These are phyloP conservation scores for Exocentrus adspersus DNA, from an alignment of 2,888 invertebrate species.

Conservation along the genomic window DNA sequence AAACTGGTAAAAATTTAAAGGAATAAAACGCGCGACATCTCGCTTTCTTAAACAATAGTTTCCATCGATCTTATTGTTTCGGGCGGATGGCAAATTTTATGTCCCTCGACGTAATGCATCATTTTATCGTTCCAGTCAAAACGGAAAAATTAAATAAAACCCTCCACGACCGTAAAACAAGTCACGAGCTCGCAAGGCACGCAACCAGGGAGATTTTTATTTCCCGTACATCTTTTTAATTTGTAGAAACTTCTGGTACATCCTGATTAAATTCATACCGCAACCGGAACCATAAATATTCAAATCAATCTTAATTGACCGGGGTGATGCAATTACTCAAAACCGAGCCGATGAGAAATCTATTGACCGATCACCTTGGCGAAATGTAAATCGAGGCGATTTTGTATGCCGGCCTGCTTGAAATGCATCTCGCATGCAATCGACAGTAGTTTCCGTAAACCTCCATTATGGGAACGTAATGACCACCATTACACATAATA, in stretches of 20 bases:
- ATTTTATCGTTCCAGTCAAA: conserved; percentile 12
- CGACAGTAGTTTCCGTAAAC: conserved; percentile 28
- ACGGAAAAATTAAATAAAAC: not conserved
- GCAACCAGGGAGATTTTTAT: too few species aligned
- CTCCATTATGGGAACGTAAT: conserved; percentile 24
- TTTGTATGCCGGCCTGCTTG: conserved; percentile 23
- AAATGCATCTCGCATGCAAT: conserved; percentile 36
- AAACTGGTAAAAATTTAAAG: conserved; percentile 32
- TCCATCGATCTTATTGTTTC: conserved; percentile 23
- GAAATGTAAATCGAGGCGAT: conserved; percentile 19
- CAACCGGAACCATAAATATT: not conserved
- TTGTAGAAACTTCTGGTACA: not conserved
- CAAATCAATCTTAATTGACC: not conserved
- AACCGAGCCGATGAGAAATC: conserved; percentile 13
- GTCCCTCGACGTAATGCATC: conserved; percentile 11
- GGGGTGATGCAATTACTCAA: not conserved
- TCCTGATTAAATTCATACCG: not conserved
- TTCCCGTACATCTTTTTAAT: too few species aligned
- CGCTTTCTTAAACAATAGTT: conserved; percentile 23
- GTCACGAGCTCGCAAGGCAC: too few species aligned
- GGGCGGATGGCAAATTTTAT: conserved; percentile 20
- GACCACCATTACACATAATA: conserved; percentile 23
- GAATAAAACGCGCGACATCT: conserved; percentile 34
- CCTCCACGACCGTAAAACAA: not conserved
- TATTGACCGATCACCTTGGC: conserved; percentile 18